Evolutionary conservation across 2,797 vertebrate genomes (phyloP).

Genomic region (Muraenolepis orangiensis): DNA sequence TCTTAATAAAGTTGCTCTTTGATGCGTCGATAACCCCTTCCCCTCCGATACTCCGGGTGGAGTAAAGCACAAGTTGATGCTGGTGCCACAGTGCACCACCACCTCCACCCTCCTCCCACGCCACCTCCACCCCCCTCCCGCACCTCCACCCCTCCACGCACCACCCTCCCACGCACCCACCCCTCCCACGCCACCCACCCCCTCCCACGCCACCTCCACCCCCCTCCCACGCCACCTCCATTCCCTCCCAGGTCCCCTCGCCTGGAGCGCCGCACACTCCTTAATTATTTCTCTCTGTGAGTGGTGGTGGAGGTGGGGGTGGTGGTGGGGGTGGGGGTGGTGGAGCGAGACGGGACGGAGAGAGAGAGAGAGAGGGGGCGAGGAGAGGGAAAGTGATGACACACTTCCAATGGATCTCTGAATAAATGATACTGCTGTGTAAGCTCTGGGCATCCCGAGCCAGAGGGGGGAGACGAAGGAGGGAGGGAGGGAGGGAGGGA

Average conservation of each 20-base stretch:
- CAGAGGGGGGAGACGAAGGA: slow-evolving; percentile 10
- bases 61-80: not conserved
- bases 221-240: slow-evolving; percentile 21
- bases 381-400: slow-evolving; percentile 68
- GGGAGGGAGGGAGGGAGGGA: not conserved
- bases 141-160: not conserved
- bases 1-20: slow-evolving; percentile 67
- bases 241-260: slow-evolving; percentile 25
- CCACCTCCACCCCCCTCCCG: slow-evolving; percentile 25
- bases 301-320: slow-evolving; percentile 64
- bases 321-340: no score
- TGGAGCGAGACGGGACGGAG: slow-evolving; percentile 61
- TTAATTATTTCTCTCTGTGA: slow-evolving; percentile 71
- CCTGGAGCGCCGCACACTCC: slow-evolving; percentile 53
- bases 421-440: slow-evolving; percentile 71
- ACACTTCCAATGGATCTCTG: slow-evolving; percentile 74
- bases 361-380: slow-evolving; percentile 56
- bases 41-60: slow-evolving; percentile 23
- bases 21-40: slow-evolving; percentile 70
- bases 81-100: slow-evolving; percentile 39
- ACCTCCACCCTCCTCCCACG: slow-evolving; percentile 32
- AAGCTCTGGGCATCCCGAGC: slow-evolving; percentile 55
- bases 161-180: slow-evolving; percentile 6
- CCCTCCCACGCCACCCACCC: slow-evolving; percentile 32
- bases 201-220: slow-evolving; percentile 27